Evolutionary conservation across 2,888 invertebrate genomes (phyloP).

Genomic region (Caenorhabditis parvicauda): DNA sequence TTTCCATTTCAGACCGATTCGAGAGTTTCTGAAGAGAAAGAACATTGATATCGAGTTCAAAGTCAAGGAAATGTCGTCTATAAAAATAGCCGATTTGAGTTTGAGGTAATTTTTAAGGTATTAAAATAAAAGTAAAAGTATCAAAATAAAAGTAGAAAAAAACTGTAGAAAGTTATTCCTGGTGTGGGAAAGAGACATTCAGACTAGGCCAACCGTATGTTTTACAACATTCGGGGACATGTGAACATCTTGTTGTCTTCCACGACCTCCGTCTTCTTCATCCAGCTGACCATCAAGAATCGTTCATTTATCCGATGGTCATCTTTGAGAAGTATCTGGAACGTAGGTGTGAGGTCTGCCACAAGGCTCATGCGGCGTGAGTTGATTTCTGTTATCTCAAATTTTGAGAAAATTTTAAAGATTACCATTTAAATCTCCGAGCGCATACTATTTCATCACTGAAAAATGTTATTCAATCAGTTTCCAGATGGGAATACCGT

Average conservation of each 20-base stretch:
- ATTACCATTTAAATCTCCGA: neutral
- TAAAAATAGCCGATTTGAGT: slow-evolving; percentile 36
- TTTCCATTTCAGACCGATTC: slow-evolving; percentile 30
- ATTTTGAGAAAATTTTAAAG: neutral
- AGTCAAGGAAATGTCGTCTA: slow-evolving; percentile 15
- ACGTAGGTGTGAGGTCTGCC: slow-evolving; percentile 45
- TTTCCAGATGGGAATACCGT: too few species aligned
- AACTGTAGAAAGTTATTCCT: too few species aligned
- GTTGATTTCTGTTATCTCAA: slow-evolving; percentile 5
- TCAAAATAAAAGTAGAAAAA: neutral
- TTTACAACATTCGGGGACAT: slow-evolving; percentile 47
- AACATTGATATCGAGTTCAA: slow-evolving; percentile 28
- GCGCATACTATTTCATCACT: too few species aligned
- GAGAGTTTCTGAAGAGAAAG: slow-evolving; percentile 35
- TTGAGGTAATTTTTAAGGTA: slow-evolving; percentile 17
- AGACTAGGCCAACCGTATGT: slow-evolving; percentile 46
- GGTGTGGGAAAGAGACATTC: neutral
- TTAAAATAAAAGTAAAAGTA: too few species aligned
- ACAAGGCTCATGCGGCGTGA: slow-evolving; percentile 41
- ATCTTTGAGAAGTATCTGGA: slow-evolving; percentile 41
- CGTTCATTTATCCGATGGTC: slow-evolving; percentile 40
- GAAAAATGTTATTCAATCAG: too few species aligned
- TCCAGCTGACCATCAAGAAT: slow-evolving; percentile 42
- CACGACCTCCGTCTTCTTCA: slow-evolving; percentile 54
- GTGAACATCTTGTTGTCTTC: slow-evolving; percentile 51